A percentile compares a stretch with the other conserved stretches of the same genome.
phyloP scores from a whole-genome alignment of 2,888 invertebrate species.

The Eupithecia subumbrata region DNA sequence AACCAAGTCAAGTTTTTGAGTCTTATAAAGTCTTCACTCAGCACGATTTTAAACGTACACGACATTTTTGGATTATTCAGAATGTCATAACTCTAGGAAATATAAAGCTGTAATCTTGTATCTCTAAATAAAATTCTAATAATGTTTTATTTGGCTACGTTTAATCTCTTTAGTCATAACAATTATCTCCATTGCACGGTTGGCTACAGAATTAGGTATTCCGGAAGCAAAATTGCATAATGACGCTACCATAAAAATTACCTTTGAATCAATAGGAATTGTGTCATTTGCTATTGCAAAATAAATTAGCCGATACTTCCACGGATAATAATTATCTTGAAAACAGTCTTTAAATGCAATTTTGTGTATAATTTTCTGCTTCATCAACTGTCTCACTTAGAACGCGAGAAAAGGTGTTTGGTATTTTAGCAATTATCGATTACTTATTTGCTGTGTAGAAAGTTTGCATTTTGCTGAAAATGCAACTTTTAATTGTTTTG shows the following conservation, averaged over 20 bases:
- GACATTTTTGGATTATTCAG: neutral
- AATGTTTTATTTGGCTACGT: neutral
- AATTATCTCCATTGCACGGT: slow-evolving; percentile 25
- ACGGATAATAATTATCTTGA: slow-evolving; percentile 39
- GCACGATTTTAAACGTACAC: neutral
- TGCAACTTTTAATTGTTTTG: neutral
- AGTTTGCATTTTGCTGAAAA: neutral
- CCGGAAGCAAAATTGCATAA: slow-evolving; percentile 41
- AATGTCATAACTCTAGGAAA: no score
- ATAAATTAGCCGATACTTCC: slow-evolving; percentile 32
- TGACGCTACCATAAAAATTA: slow-evolving; percentile 39
- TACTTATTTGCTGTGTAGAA: slow-evolving; percentile 15
- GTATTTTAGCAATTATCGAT: slow-evolving; percentile 23
- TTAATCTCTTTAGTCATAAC: slow-evolving; percentile 3
- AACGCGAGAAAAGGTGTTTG: slow-evolving; percentile 19
- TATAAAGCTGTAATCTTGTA: neutral
- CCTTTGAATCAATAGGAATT: slow-evolving; percentile 40
- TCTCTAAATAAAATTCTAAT: neutral
- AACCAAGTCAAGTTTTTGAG: no score
- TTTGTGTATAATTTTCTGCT: slow-evolving; percentile 34
- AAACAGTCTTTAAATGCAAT: slow-evolving; percentile 32
- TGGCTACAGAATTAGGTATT: slow-evolving; percentile 27
- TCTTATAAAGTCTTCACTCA: neutral
- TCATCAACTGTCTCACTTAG: slow-evolving; percentile 26
- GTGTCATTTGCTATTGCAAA: slow-evolving; percentile 39